Evolutionary conservation across 2,113 vertebrate species (phyloP).

Genomic region (Triplophysa tibetana): DNA sequence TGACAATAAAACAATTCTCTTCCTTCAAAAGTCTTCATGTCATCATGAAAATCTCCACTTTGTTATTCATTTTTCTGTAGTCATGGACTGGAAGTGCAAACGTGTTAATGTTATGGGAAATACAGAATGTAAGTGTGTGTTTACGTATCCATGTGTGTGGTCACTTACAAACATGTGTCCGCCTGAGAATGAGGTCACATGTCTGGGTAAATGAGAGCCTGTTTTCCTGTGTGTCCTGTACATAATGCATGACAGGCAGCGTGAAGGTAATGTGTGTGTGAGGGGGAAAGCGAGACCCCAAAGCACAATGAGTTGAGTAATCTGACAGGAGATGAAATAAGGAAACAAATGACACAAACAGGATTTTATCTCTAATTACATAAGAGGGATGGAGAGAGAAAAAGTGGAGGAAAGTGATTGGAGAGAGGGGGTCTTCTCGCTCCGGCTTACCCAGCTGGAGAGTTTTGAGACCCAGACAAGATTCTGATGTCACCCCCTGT

Average conservation of each 20-base stretch:
- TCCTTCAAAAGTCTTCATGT: not conserved
- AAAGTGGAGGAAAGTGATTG: conserved; percentile 20
- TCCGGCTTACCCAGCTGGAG: conserved; percentile 76
- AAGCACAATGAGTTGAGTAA: conserved; percentile 45
- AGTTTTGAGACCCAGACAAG: conserved; percentile 66
- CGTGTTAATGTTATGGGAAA: conserved; percentile 21
- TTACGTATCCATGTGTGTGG: conserved; percentile 29
- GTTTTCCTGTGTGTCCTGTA: conserved; percentile 7
- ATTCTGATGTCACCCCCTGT: conserved; percentile 69
- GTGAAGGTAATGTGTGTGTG: conserved; percentile 18
- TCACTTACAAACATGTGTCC: conserved; percentile 24
- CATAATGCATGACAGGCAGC: conserved; percentile 30
- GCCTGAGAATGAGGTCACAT: conserved; percentile 33
- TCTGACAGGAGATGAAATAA: conserved; percentile 48
- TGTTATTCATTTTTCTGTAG: not conserved
- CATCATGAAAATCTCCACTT: not conserved
- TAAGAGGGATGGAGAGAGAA: conserved; percentile 42
- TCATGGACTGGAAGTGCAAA: conserved; percentile 11
- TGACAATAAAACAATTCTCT: not conserved
- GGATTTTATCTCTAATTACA: conserved; percentile 52
- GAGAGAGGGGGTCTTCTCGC: conserved; percentile 43
- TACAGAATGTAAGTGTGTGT: conserved; percentile 30
- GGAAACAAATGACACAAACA: conserved; percentile 70
- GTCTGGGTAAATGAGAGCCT: conserved; percentile 20
- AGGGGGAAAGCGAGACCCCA: conserved; percentile 45